Conservation (phyloP, 2,113 vertebrate species). For the Eclectus roratus region DNA sequence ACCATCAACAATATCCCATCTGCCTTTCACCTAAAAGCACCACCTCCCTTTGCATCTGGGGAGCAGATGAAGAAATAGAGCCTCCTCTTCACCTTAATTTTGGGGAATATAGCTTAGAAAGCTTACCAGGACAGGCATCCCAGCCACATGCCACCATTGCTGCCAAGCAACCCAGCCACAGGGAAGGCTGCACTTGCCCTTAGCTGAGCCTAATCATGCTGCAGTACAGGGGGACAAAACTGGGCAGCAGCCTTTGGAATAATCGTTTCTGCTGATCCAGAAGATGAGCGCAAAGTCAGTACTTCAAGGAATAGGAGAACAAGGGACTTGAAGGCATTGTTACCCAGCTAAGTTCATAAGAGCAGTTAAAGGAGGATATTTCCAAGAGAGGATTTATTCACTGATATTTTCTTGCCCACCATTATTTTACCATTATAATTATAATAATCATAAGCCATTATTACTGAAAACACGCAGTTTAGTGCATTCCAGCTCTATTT, state of each 20-base stretch:
- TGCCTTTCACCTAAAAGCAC: not conserved
- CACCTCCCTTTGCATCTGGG: not conserved
- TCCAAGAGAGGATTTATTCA: not conserved
- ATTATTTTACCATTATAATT: too few relatives aligned
- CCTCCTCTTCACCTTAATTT: not conserved
- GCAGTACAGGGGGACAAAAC: fast-evolving
- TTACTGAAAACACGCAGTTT: not conserved
- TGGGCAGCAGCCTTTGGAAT: not conserved
- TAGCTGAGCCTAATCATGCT: not conserved
- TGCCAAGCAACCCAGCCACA: not conserved
- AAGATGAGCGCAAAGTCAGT: not conserved
- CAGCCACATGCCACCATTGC: not conserved
- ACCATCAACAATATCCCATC: not conserved
- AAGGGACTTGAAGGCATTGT: not conserved
- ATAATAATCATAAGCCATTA: not conserved
- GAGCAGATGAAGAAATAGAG: not conserved
- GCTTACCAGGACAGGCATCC: not conserved
- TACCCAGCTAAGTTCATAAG: not conserved
- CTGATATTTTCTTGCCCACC: not conserved
- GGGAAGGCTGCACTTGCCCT: not conserved
- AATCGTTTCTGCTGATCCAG: not conserved
- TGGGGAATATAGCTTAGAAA: not conserved
- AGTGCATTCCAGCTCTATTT: not conserved
- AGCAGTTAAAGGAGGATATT: not conserved
- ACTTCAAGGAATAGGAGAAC: not conserved